These are phyloP conservation scores for Sebastes diaconus DNA, from an alignment of 2,797 vertebrate species.

Conservation along the genomic window DNA sequence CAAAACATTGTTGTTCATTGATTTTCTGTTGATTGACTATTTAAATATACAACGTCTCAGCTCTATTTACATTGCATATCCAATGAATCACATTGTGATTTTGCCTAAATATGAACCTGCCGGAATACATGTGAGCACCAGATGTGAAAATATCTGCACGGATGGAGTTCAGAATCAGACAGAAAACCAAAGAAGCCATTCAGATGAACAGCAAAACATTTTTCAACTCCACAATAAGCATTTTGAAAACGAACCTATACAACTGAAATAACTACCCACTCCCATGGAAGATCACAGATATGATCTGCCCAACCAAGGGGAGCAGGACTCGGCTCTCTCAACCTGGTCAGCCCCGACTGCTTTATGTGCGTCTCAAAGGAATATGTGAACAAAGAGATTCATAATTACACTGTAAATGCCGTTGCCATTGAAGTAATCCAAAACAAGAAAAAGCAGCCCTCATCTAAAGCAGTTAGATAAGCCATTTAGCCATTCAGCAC, in stretches of 20 bases:
- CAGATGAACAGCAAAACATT: background rate
- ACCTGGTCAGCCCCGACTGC: background rate
- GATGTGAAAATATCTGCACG: background rate
- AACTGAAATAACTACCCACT: background rate
- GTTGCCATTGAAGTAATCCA: background rate
- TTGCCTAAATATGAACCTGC: background rate
- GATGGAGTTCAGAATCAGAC: background rate
- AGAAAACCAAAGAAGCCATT: background rate
- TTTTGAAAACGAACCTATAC: background rate
- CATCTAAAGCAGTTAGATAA: background rate
- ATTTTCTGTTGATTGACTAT: background rate
- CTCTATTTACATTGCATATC: background rate
- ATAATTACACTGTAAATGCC: background rate
- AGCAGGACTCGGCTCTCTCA: background rate
- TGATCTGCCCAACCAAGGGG: background rate
- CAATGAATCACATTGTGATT: background rate
- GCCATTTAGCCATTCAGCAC: conserved; percentile 16
- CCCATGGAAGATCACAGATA: background rate
- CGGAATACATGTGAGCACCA: background rate
- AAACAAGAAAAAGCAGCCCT: background rate
- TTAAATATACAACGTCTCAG: background rate
- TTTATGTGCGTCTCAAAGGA: background rate
- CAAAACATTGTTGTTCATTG: background rate
- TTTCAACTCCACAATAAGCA: background rate
- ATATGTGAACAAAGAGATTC: background rate